Conservation (phyloP, 2,888 invertebrate genomes). For the Pollenia labialis region DNA sequence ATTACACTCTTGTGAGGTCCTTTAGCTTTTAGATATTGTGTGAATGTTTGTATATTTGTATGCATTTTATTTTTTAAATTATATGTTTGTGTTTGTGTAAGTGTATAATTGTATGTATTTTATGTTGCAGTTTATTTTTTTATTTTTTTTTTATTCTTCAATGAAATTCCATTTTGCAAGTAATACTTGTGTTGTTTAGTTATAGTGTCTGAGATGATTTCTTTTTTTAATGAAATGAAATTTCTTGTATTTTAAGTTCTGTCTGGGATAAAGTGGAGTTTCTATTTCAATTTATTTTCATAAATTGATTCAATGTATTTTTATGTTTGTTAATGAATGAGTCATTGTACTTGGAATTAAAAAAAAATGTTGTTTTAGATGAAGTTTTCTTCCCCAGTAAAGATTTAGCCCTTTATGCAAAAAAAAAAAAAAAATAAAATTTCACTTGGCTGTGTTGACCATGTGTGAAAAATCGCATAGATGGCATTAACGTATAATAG, state of each 20-base stretch:
- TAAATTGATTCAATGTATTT: slow-evolving; percentile 53
- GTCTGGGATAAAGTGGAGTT: slow-evolving; percentile 53
- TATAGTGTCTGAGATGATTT: background rate
- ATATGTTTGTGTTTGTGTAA: background rate
- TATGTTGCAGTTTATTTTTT: slow-evolving; percentile 13
- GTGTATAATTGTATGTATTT: slow-evolving; percentile 5
- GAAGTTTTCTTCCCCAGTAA: background rate
- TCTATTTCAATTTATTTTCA: slow-evolving; percentile 66
- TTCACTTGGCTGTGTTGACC: no score
- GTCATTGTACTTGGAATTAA: slow-evolving; percentile 23
- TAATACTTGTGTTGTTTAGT: background rate
- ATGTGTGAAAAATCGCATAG: no score
- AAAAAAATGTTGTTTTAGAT: background rate
- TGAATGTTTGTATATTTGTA: background rate
- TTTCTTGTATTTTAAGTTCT: slow-evolving; percentile 50
- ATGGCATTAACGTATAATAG: no score
- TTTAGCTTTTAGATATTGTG: slow-evolving; percentile 36
- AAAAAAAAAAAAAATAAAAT: no score
- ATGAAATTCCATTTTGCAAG: slow-evolving; percentile 60
- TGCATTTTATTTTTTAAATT: background rate
- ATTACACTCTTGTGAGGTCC: slow-evolving; percentile 71
- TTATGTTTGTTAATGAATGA: slow-evolving; percentile 33
- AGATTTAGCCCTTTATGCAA: no score
- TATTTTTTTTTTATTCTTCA: slow-evolving; percentile 41
- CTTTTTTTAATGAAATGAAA: slow-evolving; percentile 44